These are phyloP conservation scores for Coptodon rendalli DNA, from an alignment of 2,113 vertebrate species.

Conservation along the genomic window DNA sequence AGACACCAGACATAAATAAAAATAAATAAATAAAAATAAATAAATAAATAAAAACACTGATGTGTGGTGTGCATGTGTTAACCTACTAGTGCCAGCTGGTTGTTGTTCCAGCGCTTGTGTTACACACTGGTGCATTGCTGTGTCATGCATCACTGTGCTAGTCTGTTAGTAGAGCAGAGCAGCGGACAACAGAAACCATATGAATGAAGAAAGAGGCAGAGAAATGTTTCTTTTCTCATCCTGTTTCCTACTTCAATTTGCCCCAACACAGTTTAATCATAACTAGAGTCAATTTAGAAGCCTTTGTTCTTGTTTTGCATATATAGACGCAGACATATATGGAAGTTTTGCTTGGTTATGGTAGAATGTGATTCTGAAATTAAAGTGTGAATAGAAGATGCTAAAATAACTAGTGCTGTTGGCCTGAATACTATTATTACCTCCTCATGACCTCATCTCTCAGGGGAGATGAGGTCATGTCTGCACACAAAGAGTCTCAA, in stretches of 20 bases:
- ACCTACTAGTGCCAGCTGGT: constrained; percentile 30
- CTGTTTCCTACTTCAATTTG: neutral
- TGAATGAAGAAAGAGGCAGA: neutral
- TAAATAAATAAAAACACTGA: neutral
- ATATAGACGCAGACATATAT: neutral
- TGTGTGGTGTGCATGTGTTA: neutral
- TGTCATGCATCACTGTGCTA: neutral
- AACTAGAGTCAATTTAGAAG: neutral
- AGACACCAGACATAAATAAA: neutral
- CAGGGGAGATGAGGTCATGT: constrained; percentile 35
- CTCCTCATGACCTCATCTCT: constrained; percentile 20
- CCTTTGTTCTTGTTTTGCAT: neutral
- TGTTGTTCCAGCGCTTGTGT: constrained; percentile 1
- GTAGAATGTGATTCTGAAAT: neutral
- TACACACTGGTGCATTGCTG: constrained; percentile 10
- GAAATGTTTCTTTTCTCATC: neutral
- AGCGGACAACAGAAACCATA: neutral
- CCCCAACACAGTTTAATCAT: neutral
- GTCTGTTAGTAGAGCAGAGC: neutral
- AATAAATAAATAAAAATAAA: no score
- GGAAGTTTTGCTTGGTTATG: neutral
- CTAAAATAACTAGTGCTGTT: neutral
- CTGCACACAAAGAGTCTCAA: neutral
- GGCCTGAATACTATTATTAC: neutral
- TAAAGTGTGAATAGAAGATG: neutral